These are phyloP conservation scores for Gulo gulo DNA, from an alignment of 2,113 vertebrate genomes.

Conservation along the genomic window DNA sequence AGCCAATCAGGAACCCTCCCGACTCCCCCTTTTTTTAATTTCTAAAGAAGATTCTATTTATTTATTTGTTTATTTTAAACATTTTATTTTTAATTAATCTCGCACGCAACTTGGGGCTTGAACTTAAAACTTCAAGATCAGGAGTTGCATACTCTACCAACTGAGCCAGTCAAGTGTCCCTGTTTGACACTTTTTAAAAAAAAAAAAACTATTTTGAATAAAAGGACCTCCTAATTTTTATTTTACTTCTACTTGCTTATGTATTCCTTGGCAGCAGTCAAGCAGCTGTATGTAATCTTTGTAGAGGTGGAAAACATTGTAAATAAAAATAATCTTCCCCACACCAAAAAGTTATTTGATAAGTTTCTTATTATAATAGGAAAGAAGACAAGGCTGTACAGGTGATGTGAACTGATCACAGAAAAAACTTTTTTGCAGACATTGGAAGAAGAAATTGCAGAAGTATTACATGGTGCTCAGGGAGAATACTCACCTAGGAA, in stretches of 20 bases:
- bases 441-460: not conserved
- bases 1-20: not conserved
- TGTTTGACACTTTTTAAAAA: not conserved
- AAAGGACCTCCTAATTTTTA: not conserved
- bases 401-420: not conserved
- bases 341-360: not conserved
- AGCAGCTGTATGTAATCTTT: not conserved
- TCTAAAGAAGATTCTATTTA: not conserved
- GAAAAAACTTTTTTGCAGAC: not conserved
- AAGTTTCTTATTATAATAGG: slow-evolving; percentile 23
- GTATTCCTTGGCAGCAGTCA: not conserved
- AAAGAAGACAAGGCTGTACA: not conserved
- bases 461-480: not conserved
- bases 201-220: not conserved
- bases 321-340: not conserved
- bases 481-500: not conserved
- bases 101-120: not conserved
- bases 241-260: not conserved
- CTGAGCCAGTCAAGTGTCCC: not conserved
- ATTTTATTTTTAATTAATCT: not conserved
- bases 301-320: not conserved
- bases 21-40: not conserved
- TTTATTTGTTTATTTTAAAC: not conserved
- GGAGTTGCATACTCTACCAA: not conserved
- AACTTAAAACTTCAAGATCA: not conserved